phyloP scores from a whole-genome alignment of 1,140 invertebrate species.

The Bombyx mori region DNA sequence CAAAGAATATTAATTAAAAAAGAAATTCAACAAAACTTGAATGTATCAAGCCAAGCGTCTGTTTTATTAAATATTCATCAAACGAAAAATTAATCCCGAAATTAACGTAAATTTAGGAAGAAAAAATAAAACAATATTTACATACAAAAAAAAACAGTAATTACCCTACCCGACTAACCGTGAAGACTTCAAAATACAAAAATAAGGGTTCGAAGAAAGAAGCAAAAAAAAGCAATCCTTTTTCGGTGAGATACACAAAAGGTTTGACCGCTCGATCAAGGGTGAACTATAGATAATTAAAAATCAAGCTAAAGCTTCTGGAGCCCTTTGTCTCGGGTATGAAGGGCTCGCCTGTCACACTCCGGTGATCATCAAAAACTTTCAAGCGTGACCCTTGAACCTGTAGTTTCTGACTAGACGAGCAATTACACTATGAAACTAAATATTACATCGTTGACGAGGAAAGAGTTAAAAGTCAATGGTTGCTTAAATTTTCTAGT shows the following conservation, averaged over 20 bases:
- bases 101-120: too few relatives aligned
- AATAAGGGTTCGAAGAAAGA: slow-evolving; percentile 12
- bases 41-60: too few relatives aligned
- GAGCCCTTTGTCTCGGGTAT: slow-evolving; percentile 25
- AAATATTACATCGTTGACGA: slow-evolving; percentile 7
- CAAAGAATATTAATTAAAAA: too few relatives aligned
- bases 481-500: too few relatives aligned
- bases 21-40: too few relatives aligned
- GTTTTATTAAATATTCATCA: too few relatives aligned
- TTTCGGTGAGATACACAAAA: slow-evolving; percentile 58
- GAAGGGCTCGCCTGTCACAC: slow-evolving; percentile 40
- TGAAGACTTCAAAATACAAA: slow-evolving; percentile 46
- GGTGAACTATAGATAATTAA: slow-evolving; percentile 64
- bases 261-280: slow-evolving; percentile 55
- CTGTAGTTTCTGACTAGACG: too few relatives aligned
- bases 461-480: not conserved
- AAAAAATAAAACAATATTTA: slow-evolving; percentile 10
- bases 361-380: slow-evolving; percentile 41
- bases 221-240: slow-evolving; percentile 45
- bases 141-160: slow-evolving; percentile 36
- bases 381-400: not conserved
- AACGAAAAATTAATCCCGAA: too few relatives aligned
- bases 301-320: slow-evolving; percentile 43
- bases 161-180: slow-evolving; percentile 56
- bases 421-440: slow-evolving; percentile 8